phyloP scores from a whole-genome alignment of 2,888 invertebrate species.

The Acanthosepion pharaonis region DNA sequence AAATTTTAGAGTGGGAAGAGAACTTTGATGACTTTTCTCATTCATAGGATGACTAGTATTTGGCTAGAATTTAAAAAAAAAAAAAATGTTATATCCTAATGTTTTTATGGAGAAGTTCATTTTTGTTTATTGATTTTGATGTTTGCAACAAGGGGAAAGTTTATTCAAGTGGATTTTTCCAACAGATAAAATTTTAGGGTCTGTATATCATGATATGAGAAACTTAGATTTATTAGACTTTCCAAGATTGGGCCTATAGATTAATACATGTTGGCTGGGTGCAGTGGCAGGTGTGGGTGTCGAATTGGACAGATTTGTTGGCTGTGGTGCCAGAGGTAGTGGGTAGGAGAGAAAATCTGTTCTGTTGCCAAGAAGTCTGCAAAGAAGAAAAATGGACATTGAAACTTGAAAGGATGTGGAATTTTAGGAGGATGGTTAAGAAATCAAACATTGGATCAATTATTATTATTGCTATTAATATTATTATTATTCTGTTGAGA shows the following conservation, averaged over 20 bases:
- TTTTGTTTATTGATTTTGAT: background rate
- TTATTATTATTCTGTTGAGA: background rate
- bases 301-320: background rate
- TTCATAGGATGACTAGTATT: too few relatives aligned
- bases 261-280: background rate
- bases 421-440: background rate
- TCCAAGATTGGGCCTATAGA: background rate
- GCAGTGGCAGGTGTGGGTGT: background rate
- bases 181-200: background rate
- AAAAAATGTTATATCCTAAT: background rate
- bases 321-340: background rate
- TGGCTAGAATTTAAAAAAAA: background rate
- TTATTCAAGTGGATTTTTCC: background rate
- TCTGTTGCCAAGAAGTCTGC: background rate
- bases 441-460: background rate
- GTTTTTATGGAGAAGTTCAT: background rate
- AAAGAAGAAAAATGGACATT: background rate
- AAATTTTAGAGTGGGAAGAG: too few relatives aligned
- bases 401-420: background rate
- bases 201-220: background rate
- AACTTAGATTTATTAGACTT: background rate
- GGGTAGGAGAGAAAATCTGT: background rate
- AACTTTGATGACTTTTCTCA: too few relatives aligned
- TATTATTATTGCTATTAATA: background rate
- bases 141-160: background rate